Evolutionary conservation across 2,888 invertebrate genomes (phyloP).

Genomic region (Lithophane semibrunnea): DNA sequence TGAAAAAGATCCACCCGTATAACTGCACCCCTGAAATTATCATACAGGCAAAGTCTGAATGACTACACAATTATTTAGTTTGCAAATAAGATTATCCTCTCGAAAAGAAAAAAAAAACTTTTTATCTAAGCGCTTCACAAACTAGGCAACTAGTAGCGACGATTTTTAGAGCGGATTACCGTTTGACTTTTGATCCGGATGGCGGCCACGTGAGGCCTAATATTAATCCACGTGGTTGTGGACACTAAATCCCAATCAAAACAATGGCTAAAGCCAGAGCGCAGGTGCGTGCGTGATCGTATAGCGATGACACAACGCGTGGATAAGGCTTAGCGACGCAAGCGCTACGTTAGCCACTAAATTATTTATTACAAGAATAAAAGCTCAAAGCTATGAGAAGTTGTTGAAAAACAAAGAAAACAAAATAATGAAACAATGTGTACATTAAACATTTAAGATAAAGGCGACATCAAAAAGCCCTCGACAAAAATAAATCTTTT

Average conservation of each 20-base stretch:
- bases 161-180: slow-evolving; percentile 24
- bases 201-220: slow-evolving; percentile 26
- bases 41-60: not conserved
- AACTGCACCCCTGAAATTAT: not conserved
- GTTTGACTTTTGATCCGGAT: not conserved
- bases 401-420: not conserved
- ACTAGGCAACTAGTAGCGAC: not conserved
- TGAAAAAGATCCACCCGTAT: not conserved
- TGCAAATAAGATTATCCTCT: not conserved
- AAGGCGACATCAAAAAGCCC: slow-evolving; percentile 24
- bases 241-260: slow-evolving; percentile 57
- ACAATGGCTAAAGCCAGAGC: slow-evolving; percentile 5
- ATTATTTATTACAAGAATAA: not conserved
- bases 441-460: not conserved
- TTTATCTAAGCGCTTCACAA: not conserved
- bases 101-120: not conserved
- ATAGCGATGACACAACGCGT: not conserved
- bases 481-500: slow-evolving; percentile 25
- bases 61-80: not conserved
- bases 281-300: slow-evolving; percentile 13
- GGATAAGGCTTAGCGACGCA: not conserved
- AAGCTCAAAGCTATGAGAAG: not conserved
- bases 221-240: slow-evolving; percentile 32
- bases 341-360: not conserved
- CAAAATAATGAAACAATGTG: not conserved